These are phyloP conservation scores for Castor canadensis DNA, from an alignment of 2,113 vertebrate genomes.

Conservation along the genomic window DNA sequence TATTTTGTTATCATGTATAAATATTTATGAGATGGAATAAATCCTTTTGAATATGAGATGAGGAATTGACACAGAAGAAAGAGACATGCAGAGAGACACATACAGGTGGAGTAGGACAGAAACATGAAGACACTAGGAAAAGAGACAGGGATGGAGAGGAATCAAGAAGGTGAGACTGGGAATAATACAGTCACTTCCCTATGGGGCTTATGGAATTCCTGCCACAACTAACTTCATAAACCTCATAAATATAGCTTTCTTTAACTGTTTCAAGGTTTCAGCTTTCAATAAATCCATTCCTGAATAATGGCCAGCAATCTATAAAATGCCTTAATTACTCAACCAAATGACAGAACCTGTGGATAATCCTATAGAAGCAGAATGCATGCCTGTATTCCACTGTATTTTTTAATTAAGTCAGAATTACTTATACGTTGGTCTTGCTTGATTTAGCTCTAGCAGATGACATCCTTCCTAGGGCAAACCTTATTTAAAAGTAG, in stretches of 20 bases:
- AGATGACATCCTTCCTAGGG: not conserved
- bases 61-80: not conserved
- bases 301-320: constrained; percentile 25
- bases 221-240: not conserved
- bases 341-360: not conserved
- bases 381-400: not conserved
- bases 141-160: not conserved
- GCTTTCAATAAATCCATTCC: not conserved
- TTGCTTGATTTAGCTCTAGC: not conserved
- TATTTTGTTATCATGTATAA: not conserved
- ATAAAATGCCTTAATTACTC: constrained; percentile 38
- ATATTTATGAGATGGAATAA: not conserved
- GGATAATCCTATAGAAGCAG: not conserved
- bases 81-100: not conserved
- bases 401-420: not conserved
- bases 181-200: not conserved
- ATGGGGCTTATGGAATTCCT: not conserved
- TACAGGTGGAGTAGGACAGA: not conserved
- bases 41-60: not conserved
- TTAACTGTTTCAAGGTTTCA: constrained; percentile 16
- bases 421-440: not conserved
- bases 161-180: not conserved
- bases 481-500: not conserved
- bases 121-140: not conserved
- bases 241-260: not conserved